Base-by-base conservation (phyloP, 2,888 invertebrate genomes). In the Ephialtes manifestator region DNA sequence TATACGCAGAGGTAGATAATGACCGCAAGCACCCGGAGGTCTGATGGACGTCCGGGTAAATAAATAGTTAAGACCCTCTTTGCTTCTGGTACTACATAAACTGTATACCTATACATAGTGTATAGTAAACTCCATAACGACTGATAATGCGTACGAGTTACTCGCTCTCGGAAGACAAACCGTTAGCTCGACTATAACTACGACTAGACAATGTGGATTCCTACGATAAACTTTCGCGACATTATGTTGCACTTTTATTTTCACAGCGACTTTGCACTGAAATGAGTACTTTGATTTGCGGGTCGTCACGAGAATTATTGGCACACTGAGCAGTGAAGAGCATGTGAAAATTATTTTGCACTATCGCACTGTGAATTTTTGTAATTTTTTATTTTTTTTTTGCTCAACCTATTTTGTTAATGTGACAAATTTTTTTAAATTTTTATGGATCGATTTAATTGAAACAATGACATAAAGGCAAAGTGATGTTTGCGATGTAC, bases 181-280 rank as follows among this genome's bases (percentile, higher is more conserved):
- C 82, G 85, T 85, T 85, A 85, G 58, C 77, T 84, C 77, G 72
- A 20, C 24, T 51, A 76, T 76, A 71, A 67, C 55, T 58, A 74
- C 46, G 28, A 68, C 43, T 60, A 74, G 68, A 79, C 70, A 75
- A 79, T 75, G 74, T 71, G 39, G 15, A 15, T 20, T 35, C 35
- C 28, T 24, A 39, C 24, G 28, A 31, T 58, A 83, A 85, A 86
- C 87, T 88, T 88, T 86, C 87, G 85, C 88, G 83, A 83, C 87
- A 81, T 87, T 88, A 85, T 85, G 71, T 88, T 84, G 86, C 88
- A 88, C 87, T 88, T 88, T 88, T 88, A 88, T 87, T 86, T 87
- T 88, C 86, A 87, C 86, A 88, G 67, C 58, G 83, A 72, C 81
- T 74, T 74, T 79, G 63, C 35, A 24, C 31, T 31, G 31, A 48